A percentile compares a stretch with the other conserved stretches of the same genome.
Evolutionary conservation across 1,140 invertebrate genomes (phyloP).

Genomic region (Temnothorax longispinosus): DNA sequence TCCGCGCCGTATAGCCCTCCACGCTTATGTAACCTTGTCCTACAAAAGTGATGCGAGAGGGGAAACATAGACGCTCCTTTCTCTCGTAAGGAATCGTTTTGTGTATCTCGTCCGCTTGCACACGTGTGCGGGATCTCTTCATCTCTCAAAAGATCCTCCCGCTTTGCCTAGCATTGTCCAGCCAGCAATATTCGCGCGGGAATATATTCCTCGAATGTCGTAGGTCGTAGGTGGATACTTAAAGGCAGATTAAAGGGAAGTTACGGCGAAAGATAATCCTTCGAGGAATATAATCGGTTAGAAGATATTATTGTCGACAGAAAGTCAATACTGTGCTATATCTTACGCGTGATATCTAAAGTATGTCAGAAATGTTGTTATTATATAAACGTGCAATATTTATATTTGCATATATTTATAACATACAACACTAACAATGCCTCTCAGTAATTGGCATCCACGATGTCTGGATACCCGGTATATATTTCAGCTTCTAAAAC

Average conservation of each 20-base stretch:
- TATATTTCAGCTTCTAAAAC: neutral
- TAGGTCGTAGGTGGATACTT: neutral
- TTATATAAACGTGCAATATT: constrained; percentile 1
- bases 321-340: neutral
- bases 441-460: neutral
- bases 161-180: neutral
- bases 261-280: neutral
- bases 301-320: neutral
- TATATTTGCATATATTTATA: neutral
- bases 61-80: constrained; percentile 25
- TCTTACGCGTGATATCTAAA: neutral
- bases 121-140: neutral
- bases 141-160: neutral
- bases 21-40: constrained; percentile 50
- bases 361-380: neutral
- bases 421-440: neutral
- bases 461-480: neutral
- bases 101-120: constrained; percentile 4
- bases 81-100: constrained; percentile 35
- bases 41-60: constrained; percentile 32
- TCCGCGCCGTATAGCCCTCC: neutral
- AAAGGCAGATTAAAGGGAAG: neutral
- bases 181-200: neutral
- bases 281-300: neutral
- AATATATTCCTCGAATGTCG: neutral